Conservation (phyloP, 1,140 invertebrate genomes). For the Neodiprion lecontei region DNA sequence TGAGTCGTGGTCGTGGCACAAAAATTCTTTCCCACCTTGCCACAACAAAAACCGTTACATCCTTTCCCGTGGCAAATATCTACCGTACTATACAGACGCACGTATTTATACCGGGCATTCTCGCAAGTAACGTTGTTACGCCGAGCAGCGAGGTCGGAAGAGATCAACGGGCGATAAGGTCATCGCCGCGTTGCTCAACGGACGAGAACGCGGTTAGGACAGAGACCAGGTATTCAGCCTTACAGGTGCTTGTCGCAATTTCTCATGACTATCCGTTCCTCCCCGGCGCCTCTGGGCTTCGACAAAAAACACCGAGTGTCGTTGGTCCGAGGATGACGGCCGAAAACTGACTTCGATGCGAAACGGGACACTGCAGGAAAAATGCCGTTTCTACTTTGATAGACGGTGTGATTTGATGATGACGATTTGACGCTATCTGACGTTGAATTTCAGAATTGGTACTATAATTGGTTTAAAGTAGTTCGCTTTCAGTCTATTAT, state of each 20-base stretch:
- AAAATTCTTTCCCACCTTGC: neutral
- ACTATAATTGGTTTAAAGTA: too few relatives aligned
- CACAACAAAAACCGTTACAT: conserved; percentile 5
- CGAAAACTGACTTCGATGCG: too few relatives aligned
- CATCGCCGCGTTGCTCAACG: conserved; percentile 6
- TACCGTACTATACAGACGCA: neutral
- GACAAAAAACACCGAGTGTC: too few relatives aligned
- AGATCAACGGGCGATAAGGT: conserved; percentile 1
- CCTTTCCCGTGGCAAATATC: neutral
- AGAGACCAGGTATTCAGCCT: neutral
- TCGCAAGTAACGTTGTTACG: neutral
- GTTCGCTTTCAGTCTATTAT: too few relatives aligned
- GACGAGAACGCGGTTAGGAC: neutral
- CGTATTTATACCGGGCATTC: neutral
- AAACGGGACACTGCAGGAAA: too few relatives aligned
- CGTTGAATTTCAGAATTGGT: too few relatives aligned
- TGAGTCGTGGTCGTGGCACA: neutral
- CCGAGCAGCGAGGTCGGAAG: neutral
- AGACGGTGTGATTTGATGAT: too few relatives aligned
- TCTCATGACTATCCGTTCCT: neutral
- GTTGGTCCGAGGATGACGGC: too few relatives aligned
- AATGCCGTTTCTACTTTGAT: too few relatives aligned
- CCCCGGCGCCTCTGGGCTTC: too few relatives aligned
- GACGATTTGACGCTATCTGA: too few relatives aligned
- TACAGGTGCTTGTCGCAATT: neutral